Conservation (phyloP, 2,113 vertebrate genomes). For the Uria lomvia region DNA sequence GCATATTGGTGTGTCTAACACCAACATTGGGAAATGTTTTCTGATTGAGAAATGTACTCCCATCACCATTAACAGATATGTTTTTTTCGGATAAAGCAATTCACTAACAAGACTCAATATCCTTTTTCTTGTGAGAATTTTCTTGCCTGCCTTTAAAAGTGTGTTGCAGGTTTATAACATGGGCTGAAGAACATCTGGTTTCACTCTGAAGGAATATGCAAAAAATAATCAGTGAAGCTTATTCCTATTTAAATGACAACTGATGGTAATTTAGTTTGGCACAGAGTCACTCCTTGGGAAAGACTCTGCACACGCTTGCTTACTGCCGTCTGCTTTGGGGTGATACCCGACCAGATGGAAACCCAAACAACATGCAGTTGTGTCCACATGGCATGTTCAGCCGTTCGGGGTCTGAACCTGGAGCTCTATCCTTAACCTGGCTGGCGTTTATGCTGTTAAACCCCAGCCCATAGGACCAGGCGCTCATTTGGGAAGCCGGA, state of each 20-base stretch:
- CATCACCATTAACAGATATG: neutral
- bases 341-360: neutral
- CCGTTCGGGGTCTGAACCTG: neutral
- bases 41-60: neutral
- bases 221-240: slow-evolving; percentile 1
- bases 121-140: neutral
- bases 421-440: neutral
- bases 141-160: neutral
- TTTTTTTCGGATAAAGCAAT: neutral
- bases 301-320: neutral
- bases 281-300: neutral
- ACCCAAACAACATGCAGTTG: neutral
- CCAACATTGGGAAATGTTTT: neutral
- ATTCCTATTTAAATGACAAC: slow-evolving; percentile 14
- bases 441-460: neutral
- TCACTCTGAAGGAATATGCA: slow-evolving; percentile 10
- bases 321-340: neutral
- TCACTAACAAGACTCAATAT: neutral
- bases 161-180: neutral
- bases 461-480: accelerated
- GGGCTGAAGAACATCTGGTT: neutral
- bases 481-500: accelerated
- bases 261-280: slow-evolving; percentile 7
- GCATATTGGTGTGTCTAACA: neutral
- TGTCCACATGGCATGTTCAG: neutral